These are phyloP conservation scores for Pseudochaenichthys georgianus DNA, from an alignment of 2,797 vertebrate species.

Conservation along the genomic window DNA sequence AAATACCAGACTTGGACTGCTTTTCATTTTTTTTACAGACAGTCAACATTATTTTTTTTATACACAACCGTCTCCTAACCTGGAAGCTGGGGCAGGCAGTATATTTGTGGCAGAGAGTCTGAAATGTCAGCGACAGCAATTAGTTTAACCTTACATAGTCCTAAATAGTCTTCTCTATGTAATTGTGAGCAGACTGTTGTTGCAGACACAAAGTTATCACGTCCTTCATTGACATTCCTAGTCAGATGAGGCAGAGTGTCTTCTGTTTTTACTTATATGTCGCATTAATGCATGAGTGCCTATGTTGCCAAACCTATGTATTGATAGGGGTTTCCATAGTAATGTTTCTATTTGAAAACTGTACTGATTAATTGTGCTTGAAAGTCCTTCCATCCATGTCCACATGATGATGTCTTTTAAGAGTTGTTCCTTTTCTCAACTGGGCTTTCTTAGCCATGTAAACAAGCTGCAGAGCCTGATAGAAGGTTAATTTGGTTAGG, in stretches of 20 bases:
- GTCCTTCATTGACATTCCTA: conserved; percentile 27
- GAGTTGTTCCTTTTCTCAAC: conserved; percentile 9
- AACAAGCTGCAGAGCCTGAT: background rate
- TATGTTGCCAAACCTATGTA: background rate
- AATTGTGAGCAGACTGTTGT: conserved; percentile 2
- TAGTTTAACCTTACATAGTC: background rate
- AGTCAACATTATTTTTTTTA: background rate
- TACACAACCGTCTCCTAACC: background rate
- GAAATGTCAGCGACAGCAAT: background rate
- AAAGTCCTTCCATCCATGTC: background rate
- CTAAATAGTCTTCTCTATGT: conserved; percentile 4
- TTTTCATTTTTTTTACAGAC: no score
- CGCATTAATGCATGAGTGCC: background rate
- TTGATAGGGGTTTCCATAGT: conserved; percentile 14
- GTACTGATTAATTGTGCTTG: background rate
- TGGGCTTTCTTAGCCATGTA: background rate
- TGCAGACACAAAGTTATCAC: conserved; percentile 3
- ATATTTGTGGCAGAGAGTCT: background rate
- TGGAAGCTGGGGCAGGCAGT: no score
- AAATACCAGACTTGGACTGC: background rate
- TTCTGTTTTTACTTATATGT: conserved; percentile 16
- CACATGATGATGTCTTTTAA: conserved; percentile 10
- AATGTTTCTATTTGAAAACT: background rate
- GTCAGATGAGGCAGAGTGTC: conserved; percentile 25
- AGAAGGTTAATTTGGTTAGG: background rate